phyloP scores from a whole-genome alignment of 2,888 invertebrate species.

The Oscheius sp. region DNA sequence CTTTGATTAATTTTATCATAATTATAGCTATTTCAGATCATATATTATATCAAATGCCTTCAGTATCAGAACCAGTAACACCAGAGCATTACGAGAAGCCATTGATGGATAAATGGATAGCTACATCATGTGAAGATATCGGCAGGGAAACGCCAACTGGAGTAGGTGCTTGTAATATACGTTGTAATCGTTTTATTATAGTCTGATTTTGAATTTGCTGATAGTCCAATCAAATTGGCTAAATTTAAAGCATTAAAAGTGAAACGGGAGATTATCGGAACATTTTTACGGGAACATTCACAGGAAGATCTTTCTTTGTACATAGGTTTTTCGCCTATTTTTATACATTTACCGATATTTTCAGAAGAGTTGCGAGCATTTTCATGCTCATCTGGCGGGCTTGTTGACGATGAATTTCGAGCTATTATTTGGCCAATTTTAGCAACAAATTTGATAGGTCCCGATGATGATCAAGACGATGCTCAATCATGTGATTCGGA shows the following conservation, averaged over 20 bases:
- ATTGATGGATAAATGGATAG: slow-evolving; percentile 40
- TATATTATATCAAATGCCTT: too few relatives aligned
- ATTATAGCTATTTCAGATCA: too few relatives aligned
- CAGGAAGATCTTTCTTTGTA: slow-evolving; percentile 43
- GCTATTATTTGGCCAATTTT: slow-evolving; percentile 59
- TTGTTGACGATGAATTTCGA: slow-evolving; percentile 60
- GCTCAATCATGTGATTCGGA: slow-evolving; percentile 54
- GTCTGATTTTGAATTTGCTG: slow-evolving; percentile 26
- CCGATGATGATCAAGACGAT: slow-evolving; percentile 41
- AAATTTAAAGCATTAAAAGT: slow-evolving; percentile 40
- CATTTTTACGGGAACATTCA: slow-evolving; percentile 42
- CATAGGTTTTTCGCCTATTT: slow-evolving; percentile 35
- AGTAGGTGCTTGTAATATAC: slow-evolving; percentile 2
- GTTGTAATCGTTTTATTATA: slow-evolving; percentile 14
- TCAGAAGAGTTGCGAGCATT: slow-evolving; percentile 52
- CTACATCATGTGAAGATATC: slow-evolving; percentile 47
- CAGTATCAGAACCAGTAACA: slow-evolving; percentile 46
- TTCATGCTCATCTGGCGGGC: slow-evolving; percentile 52
- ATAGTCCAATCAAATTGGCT: slow-evolving; percentile 43
- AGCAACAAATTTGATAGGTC: slow-evolving; percentile 39
- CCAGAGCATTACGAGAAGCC: slow-evolving; percentile 38
- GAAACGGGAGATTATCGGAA: slow-evolving; percentile 45
- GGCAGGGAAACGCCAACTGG: slow-evolving; percentile 24
- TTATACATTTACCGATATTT: slow-evolving; percentile 7
- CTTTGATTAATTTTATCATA: too few relatives aligned